Evolutionary conservation across 1,140 invertebrate species (phyloP), one percentile per base, ranked within the genome.

Genomic region (Popillia japonica): DNA sequence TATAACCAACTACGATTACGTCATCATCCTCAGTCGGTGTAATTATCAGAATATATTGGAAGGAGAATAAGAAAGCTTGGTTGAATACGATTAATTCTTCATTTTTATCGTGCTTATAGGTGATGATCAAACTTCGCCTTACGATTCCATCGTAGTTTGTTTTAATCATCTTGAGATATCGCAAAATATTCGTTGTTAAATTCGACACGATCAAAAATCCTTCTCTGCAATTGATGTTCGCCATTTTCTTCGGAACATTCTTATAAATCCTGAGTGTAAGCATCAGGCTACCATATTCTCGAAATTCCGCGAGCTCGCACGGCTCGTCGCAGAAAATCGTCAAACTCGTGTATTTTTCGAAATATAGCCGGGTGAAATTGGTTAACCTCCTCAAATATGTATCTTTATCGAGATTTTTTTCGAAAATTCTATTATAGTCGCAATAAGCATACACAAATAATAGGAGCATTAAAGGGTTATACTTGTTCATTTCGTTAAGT

Each of bases 161-260:
- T 27, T 14, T 23, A 68, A 68, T 68, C 0, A 68, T 22, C 11
- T 17, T 3, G 4, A 68, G 22, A 34, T 68, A 68, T 7, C 22
- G 27, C 22, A 68, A 68, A 23, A 34, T 68, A 68, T 68, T 68
- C 2, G 20, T 0, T 6, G 61, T 68, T 34, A 22, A 23, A 27
- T 68, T 68, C 2, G 61, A 68, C 4, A 68, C 27, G 22, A 68
- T 27, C 8, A 68, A 8, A 68, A 68, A 68, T 68, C 61, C 61
- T 23, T 68, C 48, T 1, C 6, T 68, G 3, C 10, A 68, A 27
- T 9, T 68, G 20, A 27, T 23, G 3, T 34, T 68, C 8, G 6
- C 27, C 20, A 27, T 17, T 22, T 7, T 10, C 27, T 22, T 17
- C 61, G 17, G 22, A 6, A 34, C 11, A n/a, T 68, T 8, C 9